These are phyloP conservation scores for Ommatoiulus sabulosus DNA, from an alignment of 2,888 invertebrate genomes.

Conservation along the genomic window DNA sequence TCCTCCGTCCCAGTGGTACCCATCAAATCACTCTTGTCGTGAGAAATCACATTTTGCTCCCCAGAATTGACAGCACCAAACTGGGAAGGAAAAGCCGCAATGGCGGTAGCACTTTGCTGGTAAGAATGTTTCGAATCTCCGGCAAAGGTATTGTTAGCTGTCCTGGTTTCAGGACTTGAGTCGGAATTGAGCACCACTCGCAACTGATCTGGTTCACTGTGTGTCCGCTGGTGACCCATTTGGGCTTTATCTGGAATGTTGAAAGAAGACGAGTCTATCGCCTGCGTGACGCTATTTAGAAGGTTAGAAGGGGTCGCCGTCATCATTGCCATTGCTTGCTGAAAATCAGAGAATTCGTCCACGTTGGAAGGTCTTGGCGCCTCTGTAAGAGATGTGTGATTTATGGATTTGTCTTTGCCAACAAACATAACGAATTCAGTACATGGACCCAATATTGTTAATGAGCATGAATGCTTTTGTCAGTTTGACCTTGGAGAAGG, in stretches of 20 bases:
- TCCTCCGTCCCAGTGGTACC: conserved; percentile 60
- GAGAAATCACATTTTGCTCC: neutral
- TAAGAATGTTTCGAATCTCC: neutral
- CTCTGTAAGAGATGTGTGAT: neutral
- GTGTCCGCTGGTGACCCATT: neutral
- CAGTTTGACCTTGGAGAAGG: neutral
- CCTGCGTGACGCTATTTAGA: neutral
- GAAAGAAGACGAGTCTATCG: neutral
- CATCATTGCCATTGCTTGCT: neutral
- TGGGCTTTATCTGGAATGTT: neutral
- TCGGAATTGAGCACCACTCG: neutral
- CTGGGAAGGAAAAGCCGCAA: neutral
- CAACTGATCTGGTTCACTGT: neutral
- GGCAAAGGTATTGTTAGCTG: neutral
- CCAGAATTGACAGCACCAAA: neutral
- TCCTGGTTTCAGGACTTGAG: neutral
- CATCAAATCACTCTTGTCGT: conserved; percentile 58
- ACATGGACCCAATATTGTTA: no score
- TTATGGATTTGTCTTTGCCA: no score
- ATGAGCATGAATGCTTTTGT: neutral
- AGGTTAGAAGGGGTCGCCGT: neutral
- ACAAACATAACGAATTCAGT: no score
- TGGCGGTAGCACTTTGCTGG: neutral
- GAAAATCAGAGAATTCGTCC: conserved; percentile 37
- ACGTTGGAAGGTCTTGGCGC: neutral